Evolutionary conservation across 2,888 invertebrate genomes (phyloP).

Genomic region (Protula sp.): DNA sequence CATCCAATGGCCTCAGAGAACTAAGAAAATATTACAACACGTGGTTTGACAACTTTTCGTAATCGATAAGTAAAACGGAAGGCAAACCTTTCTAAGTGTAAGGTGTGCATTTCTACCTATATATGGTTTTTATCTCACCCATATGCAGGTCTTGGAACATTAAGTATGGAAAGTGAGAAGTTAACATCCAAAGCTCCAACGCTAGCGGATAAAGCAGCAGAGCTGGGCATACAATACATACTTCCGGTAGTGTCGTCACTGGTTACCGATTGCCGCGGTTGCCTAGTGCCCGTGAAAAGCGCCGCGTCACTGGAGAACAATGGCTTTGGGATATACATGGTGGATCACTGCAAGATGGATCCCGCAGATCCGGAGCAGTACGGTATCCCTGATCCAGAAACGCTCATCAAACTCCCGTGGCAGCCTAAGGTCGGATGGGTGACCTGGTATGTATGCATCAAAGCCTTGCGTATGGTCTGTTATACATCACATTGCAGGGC

Average conservation of each 20-base stretch:
- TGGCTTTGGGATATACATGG: slow-evolving; percentile 21
- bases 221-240: not conserved
- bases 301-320: slow-evolving; percentile 10
- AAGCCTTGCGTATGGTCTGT: no score
- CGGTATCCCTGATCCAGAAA: slow-evolving; percentile 22
- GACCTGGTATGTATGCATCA: slow-evolving; percentile 22
- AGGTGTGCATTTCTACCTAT: no score
- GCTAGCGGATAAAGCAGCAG: not conserved
- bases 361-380: slow-evolving; percentile 24
- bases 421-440: slow-evolving; percentile 27
- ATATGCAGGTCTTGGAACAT: no score
- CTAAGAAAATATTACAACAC: no score
- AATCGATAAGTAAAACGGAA: no score
- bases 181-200: no score
- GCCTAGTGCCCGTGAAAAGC: not conserved
- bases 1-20: no score
- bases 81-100: no score
- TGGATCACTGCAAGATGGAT: slow-evolving; percentile 23
- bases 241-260: not conserved
- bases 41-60: no score
- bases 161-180: no score
- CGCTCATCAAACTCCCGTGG: slow-evolving; percentile 28
- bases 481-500: no score
- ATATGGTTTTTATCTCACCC: no score
- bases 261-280: not conserved